Percentiles rank a stretch among this genome's conserved stretches.
These are phyloP conservation scores for Acanthornis magna DNA, from an alignment of 2,797 vertebrate species.

Conservation along the genomic window DNA sequence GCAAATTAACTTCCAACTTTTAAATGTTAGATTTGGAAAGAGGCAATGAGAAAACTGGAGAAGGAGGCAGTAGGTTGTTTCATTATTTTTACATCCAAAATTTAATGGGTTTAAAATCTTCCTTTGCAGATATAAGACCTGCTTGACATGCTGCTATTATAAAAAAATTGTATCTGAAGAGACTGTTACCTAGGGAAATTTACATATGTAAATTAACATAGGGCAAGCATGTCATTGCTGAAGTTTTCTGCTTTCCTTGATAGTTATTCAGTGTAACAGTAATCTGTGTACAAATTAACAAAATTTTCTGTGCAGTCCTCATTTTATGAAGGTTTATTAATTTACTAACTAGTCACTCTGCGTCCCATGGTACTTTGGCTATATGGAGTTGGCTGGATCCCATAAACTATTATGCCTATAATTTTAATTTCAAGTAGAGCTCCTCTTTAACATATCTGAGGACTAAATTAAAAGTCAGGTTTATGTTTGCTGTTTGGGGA, in stretches of 20 bases:
- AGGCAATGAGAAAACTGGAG: background rate
- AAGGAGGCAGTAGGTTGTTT: background rate
- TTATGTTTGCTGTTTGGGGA: background rate
- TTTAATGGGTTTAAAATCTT: background rate
- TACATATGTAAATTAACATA: slow-evolving; percentile 1
- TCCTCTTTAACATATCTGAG: background rate
- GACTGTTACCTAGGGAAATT: slow-evolving; percentile 31
- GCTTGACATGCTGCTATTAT: background rate
- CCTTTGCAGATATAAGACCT: background rate
- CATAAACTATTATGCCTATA: background rate
- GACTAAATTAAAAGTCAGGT: slow-evolving; percentile 11
- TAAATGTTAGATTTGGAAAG: background rate
- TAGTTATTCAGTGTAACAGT: background rate
- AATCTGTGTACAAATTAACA: background rate
- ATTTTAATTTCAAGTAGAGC: slow-evolving; percentile 6
- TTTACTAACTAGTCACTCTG: background rate
- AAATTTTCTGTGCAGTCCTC: background rate
- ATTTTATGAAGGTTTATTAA: slow-evolving; percentile 1
- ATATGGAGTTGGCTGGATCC: background rate
- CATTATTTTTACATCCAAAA: background rate
- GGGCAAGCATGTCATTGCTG: background rate
- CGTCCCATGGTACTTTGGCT: background rate
- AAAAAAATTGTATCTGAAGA: background rate
- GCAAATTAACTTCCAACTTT: background rate
- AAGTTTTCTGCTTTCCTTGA: background rate